A percentile compares a stretch with the other conserved stretches of the same genome.
phyloP scores from a whole-genome alignment of 2,888 invertebrate species.

The Mactromeris polynyma region DNA sequence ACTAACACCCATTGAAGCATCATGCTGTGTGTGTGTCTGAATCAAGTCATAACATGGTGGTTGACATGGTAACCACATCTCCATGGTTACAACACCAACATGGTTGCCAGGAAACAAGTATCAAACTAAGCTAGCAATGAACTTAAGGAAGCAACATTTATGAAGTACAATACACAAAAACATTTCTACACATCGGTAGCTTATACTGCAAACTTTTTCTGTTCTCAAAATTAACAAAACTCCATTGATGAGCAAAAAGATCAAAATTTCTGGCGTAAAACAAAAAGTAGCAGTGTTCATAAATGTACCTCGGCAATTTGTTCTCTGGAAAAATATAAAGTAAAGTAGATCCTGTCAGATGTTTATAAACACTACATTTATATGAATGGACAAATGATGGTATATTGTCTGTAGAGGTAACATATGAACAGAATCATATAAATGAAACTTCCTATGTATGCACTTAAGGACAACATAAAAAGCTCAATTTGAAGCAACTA shows the following conservation, averaged over 20 bases:
- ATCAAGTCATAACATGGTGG: neutral
- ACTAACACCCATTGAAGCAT: neutral
- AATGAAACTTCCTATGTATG: neutral
- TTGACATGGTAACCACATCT: neutral
- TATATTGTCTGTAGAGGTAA: neutral
- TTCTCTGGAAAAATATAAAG: conserved; percentile 17
- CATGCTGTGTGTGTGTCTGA: neutral
- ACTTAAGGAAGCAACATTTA: neutral
- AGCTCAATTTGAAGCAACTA: neutral
- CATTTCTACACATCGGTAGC: neutral
- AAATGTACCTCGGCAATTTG: conserved; percentile 22
- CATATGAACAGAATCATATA: neutral
- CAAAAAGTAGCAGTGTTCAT: conserved; percentile 14
- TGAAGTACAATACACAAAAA: neutral
- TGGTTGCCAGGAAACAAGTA: neutral
- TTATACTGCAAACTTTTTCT: neutral
- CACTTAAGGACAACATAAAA: neutral
- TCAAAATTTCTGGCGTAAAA: conserved; percentile 16
- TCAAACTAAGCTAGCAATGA: conserved; percentile 11
- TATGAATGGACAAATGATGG: neutral
- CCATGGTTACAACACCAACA: neutral
- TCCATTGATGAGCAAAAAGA: neutral
- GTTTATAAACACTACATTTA: neutral
- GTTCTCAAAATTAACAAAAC: neutral
- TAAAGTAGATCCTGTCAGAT: conserved; percentile 7